Evolutionary conservation across 2,888 invertebrate genomes (phyloP).

Genomic region (Heliconius ethilla): DNA sequence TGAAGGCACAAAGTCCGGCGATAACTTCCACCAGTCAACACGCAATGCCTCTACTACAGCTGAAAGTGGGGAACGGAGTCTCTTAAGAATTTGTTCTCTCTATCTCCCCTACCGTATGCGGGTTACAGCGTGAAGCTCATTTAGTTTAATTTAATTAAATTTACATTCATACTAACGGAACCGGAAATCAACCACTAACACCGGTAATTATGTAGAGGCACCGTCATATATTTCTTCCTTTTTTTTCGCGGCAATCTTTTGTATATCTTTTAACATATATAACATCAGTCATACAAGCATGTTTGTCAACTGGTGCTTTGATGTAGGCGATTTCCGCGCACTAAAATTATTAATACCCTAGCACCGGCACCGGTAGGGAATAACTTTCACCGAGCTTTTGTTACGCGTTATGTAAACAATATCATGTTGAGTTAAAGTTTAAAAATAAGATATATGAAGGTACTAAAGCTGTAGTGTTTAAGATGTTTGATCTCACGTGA

Average conservation of each 20-base stretch:
- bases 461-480: slow-evolving; percentile 18
- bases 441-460: slow-evolving; percentile 33
- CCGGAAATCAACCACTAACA: not conserved
- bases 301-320: slow-evolving; percentile 48
- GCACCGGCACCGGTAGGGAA: slow-evolving; percentile 49
- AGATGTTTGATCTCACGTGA: not conserved
- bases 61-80: no score
- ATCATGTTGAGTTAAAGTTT: slow-evolving; percentile 37
- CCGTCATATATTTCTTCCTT: not conserved
- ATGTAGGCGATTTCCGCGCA: slow-evolving; percentile 46
- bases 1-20: no score
- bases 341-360: slow-evolving; percentile 49
- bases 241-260: not conserved
- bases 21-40: no score
- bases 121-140: no score
- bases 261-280: slow-evolving; percentile 24
- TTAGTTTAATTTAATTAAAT: no score
- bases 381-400: slow-evolving; percentile 54
- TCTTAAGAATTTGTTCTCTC: no score
- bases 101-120: no score
- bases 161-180: not conserved
- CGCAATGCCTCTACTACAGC: no score
- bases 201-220: not conserved
- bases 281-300: slow-evolving; percentile 34
- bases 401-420: slow-evolving; percentile 53